These are phyloP conservation scores for Danio rerio DNA, from an alignment of 2,113 vertebrate genomes.

Conservation along the genomic window DNA sequence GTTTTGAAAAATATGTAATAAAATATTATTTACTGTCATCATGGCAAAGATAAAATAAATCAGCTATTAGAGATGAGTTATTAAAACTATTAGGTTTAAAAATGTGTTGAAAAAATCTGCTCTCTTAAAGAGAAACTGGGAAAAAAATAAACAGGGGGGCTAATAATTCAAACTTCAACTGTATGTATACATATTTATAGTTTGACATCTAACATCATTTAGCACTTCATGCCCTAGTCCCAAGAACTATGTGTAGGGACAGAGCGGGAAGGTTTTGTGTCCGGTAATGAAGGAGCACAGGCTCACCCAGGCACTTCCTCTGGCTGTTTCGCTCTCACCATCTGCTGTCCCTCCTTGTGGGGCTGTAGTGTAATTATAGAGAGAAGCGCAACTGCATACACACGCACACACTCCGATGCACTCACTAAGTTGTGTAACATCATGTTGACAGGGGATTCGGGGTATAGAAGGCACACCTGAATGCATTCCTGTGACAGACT, in stretches of 20 bases:
- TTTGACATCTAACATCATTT: neutral
- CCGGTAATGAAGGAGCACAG: slow-evolving; percentile 58
- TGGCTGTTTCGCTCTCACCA: slow-evolving; percentile 64
- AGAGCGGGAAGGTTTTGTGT: slow-evolving; percentile 39
- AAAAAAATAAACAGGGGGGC: too few relatives aligned
- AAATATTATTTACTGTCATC: too few relatives aligned
- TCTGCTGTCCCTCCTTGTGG: slow-evolving; percentile 63
- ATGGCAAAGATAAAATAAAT: too few relatives aligned
- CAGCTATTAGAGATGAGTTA: too few relatives aligned
- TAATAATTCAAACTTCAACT: too few relatives aligned
- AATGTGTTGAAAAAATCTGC: too few relatives aligned
- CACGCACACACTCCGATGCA: slow-evolving; percentile 39
- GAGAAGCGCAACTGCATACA: slow-evolving; percentile 34
- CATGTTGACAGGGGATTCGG: slow-evolving; percentile 47
- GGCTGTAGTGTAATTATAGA: slow-evolving; percentile 54
- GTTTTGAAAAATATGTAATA: too few relatives aligned
- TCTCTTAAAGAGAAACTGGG: too few relatives aligned
- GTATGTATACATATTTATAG: neutral
- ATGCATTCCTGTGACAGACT: slow-evolving; percentile 12
- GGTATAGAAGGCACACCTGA: slow-evolving; percentile 24
- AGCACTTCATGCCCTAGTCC: neutral
- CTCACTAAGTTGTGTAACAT: slow-evolving; percentile 54
- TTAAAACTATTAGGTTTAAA: too few relatives aligned
- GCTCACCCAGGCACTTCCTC: slow-evolving; percentile 63
- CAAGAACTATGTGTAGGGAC: slow-evolving; percentile 25